phyloP scores from a whole-genome alignment of 2,888 invertebrate species.

The Choreutis nemorana region DNA sequence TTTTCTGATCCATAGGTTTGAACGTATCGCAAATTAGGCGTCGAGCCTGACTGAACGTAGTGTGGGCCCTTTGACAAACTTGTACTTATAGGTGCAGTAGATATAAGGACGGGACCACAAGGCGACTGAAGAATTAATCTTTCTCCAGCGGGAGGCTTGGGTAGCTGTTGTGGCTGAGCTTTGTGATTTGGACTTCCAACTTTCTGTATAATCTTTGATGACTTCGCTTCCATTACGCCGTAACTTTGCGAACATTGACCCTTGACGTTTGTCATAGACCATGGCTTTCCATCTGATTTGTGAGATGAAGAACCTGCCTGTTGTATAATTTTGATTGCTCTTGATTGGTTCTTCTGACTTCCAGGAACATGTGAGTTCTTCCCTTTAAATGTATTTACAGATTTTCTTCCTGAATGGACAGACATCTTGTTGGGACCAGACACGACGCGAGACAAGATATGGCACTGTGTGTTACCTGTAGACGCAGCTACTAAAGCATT shows the following conservation, averaged over 20 bases:
- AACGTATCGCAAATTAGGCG: slow-evolving; percentile 51
- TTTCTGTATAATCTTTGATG: slow-evolving; percentile 54
- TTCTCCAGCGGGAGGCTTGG: slow-evolving; percentile 40
- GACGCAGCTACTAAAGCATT: slow-evolving; percentile 50
- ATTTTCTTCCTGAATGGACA: slow-evolving; percentile 52
- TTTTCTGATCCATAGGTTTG: slow-evolving; percentile 48
- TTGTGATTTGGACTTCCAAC: slow-evolving; percentile 52
- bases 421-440: slow-evolving; percentile 59
- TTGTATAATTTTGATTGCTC: slow-evolving; percentile 66
- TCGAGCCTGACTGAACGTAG: slow-evolving; percentile 55
- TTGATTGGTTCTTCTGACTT: slow-evolving; percentile 46
- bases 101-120: slow-evolving; percentile 50
- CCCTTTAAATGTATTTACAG: slow-evolving; percentile 42
- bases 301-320: slow-evolving; percentile 49
- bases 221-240: slow-evolving; percentile 38
- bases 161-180: slow-evolving; percentile 28
- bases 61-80: slow-evolving; percentile 53
- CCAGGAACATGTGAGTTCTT: slow-evolving; percentile 38
- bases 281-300: slow-evolving; percentile 47
- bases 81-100: slow-evolving; percentile 44
- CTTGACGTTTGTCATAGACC: slow-evolving; percentile 41
- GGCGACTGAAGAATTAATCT: slow-evolving; percentile 51
- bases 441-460: slow-evolving; percentile 54
- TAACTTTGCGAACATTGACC: slow-evolving; percentile 47
- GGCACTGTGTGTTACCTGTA: slow-evolving; percentile 50